Percentiles rank a stretch among this genome's conserved stretches.
Conservation (phyloP, 2,888 invertebrate genomes). For the Choristoneura rosaceana region DNA sequence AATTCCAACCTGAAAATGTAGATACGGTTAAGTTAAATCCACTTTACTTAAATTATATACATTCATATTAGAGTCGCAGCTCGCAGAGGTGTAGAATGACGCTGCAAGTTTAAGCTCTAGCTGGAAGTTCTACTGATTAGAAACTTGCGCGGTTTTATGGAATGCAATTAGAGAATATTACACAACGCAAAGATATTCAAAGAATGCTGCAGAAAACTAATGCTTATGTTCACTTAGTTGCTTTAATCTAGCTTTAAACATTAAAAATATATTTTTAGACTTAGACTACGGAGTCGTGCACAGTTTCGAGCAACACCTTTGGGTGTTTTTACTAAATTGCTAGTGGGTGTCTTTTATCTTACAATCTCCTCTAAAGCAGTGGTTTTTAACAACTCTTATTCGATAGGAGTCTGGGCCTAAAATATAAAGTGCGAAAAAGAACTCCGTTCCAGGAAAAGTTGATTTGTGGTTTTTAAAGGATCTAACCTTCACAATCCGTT, state of each 20-base stretch:
- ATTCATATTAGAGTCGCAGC: not conserved
- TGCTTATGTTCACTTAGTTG: not conserved
- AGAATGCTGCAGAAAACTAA: not conserved
- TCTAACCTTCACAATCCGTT: not conserved
- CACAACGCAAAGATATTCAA: not conserved
- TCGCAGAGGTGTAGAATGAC: not conserved
- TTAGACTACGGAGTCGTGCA: too few species aligned
- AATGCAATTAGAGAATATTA: not conserved
- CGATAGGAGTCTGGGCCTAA: too few species aligned
- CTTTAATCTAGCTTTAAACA: too few species aligned
- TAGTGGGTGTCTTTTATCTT: too few species aligned
- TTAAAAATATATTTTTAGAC: too few species aligned
- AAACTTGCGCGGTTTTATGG: not conserved
- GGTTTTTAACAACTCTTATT: too few species aligned
- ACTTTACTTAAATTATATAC: conserved; percentile 9
- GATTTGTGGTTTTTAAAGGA: too few species aligned
- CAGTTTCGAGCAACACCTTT: too few species aligned
- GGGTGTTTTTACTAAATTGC: too few species aligned
- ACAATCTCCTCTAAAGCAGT: too few species aligned
- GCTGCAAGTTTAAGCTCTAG: not conserved
- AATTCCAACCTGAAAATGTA: conserved; percentile 1
- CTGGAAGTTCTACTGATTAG: not conserved
- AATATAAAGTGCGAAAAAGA: too few species aligned
- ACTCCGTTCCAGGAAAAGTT: too few species aligned
- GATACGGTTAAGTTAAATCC: not conserved